Conservation (phyloP, 1,140 invertebrate genomes). For the Ctenoplectra terminalis region DNA sequence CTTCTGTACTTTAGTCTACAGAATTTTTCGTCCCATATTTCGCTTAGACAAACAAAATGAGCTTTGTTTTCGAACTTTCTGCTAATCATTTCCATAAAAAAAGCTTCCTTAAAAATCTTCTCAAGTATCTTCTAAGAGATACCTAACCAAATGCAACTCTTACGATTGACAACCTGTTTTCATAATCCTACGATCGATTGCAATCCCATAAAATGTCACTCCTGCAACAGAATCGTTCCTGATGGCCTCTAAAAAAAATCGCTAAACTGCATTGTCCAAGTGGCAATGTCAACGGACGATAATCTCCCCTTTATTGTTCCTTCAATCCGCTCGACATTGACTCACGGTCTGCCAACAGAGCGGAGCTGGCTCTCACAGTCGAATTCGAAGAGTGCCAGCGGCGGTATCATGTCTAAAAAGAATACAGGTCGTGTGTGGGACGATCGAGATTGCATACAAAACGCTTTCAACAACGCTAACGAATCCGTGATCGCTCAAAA, state of each 20-base stretch:
- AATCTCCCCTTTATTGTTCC: conserved; percentile 18
- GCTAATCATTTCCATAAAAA: too few species aligned
- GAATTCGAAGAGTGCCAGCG: conserved; percentile 26
- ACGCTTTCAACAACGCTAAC: not conserved
- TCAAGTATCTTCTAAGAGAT: too few species aligned
- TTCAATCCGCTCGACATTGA: conserved; percentile 36
- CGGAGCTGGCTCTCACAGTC: not conserved
- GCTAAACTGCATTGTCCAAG: not conserved
- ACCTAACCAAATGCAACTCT: too few species aligned
- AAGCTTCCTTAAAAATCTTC: too few species aligned
- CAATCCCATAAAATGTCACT: too few species aligned
- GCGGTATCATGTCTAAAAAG: conserved; percentile 33
- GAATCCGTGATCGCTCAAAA: not conserved
- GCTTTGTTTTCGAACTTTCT: too few species aligned
- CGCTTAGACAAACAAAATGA: too few species aligned
- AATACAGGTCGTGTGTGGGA: conserved; percentile 42
- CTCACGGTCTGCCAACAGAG: conserved; percentile 5
- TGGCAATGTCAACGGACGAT: conserved; percentile 26
- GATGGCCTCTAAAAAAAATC: not conserved
- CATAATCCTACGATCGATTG: too few species aligned
- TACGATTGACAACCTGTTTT: too few species aligned
- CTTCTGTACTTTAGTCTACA: too few species aligned
- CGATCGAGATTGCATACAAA: conserved; percentile 4
- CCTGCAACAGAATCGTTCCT: too few species aligned
- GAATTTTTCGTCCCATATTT: too few species aligned